Conservation (phyloP, 2,888 invertebrate genomes). For the Tortricodes alternella region DNA sequence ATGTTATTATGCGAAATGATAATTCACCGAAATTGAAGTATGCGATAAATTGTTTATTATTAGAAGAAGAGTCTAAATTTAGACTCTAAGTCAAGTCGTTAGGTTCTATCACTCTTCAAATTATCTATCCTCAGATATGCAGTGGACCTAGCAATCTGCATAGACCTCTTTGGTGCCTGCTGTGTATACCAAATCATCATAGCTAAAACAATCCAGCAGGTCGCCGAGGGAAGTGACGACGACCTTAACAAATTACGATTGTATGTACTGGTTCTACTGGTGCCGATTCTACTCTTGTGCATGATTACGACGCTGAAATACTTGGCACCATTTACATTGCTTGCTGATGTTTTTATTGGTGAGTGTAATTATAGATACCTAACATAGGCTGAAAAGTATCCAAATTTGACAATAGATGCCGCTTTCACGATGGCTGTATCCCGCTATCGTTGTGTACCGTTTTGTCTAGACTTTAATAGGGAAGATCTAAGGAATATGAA, state of each 20-base stretch:
- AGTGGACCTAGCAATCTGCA: slow-evolving; percentile 65
- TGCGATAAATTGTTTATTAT: background rate
- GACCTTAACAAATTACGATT: slow-evolving; percentile 55
- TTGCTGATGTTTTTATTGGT: slow-evolving; percentile 73
- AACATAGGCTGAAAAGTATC: too few species aligned
- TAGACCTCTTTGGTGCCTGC: slow-evolving; percentile 73
- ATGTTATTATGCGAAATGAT: too few species aligned
- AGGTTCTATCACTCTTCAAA: background rate
- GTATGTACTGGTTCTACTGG: slow-evolving; percentile 57
- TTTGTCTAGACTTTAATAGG: too few species aligned
- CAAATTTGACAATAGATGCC: too few species aligned
- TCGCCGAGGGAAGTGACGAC: slow-evolving; percentile 47
- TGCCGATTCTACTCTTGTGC: slow-evolving; percentile 67
- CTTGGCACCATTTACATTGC: slow-evolving; percentile 67
- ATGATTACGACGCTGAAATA: slow-evolving; percentile 75
- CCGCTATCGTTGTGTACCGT: too few species aligned
- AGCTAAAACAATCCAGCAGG: slow-evolving; percentile 67
- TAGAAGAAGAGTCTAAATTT: too few species aligned
- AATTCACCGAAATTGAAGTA: background rate
- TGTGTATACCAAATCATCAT: slow-evolving; percentile 75
- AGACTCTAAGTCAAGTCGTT: too few species aligned
- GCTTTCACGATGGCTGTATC: background rate
- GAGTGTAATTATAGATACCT: background rate
- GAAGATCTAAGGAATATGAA: too few species aligned
- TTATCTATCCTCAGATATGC: slow-evolving; percentile 47